Evolutionary conservation across 2,113 vertebrate species (phyloP).

Genomic region (Rynchops niger): DNA sequence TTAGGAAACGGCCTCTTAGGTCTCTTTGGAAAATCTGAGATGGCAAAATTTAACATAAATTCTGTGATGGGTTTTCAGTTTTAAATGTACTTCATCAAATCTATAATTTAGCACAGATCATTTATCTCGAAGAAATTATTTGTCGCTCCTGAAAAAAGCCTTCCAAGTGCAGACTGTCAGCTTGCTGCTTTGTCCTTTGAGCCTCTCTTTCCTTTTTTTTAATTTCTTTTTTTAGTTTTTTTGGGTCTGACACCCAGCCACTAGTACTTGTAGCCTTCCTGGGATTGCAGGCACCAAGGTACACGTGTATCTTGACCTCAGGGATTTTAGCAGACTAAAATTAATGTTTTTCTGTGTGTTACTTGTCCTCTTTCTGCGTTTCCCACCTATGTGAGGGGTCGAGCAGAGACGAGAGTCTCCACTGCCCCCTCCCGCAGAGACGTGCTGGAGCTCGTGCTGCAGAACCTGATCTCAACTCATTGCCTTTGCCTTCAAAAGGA

Average conservation of each 20-base stretch:
- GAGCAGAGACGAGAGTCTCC: neutral
- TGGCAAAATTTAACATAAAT: neutral
- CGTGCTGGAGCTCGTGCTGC: accelerated
- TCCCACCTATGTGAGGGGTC: neutral
- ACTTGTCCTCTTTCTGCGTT: neutral
- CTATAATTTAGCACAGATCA: neutral
- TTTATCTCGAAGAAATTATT: neutral
- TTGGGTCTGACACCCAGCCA: neutral
- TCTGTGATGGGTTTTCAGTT: neutral
- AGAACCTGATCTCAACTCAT: neutral
- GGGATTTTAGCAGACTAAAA: neutral
- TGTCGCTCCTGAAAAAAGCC: neutral
- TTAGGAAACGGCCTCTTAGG: neutral
- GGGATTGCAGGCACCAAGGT: neutral
- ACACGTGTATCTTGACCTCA: neutral
- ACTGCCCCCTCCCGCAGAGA: too few relatives aligned
- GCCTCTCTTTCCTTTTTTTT: neutral
- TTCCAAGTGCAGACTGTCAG: neutral
- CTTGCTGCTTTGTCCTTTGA: neutral
- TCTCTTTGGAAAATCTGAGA: neutral
- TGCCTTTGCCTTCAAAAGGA: neutral
- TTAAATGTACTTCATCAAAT: neutral
- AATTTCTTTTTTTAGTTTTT: too few relatives aligned
- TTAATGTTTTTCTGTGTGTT: neutral
- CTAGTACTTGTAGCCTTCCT: neutral